Evolutionary conservation across 1,140 invertebrate species (phyloP).

Genomic region (Brachionus asplanchnoidis): DNA sequence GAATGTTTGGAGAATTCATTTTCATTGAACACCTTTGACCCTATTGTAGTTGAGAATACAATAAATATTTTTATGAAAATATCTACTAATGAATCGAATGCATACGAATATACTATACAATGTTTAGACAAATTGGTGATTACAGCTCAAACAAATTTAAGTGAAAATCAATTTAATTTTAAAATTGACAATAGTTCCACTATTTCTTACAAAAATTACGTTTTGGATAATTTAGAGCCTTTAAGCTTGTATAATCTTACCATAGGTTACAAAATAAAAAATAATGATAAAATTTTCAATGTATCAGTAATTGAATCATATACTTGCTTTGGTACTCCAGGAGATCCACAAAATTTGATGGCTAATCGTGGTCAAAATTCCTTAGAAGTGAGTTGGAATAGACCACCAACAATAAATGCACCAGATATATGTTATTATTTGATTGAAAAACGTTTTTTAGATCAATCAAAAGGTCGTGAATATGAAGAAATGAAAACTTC

Average conservation of each 20-base stretch:
- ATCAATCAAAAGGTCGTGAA: not conserved
- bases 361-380: not conserved
- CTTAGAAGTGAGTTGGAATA: not conserved
- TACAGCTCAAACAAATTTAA: not conserved
- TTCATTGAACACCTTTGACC: not conserved
- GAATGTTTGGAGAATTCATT: not conserved
- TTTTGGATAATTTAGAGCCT: not conserved
- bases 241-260: not conserved
- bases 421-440: conserved; percentile 35
- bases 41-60: not conserved
- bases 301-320: not conserved
- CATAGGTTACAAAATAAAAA: not conserved
- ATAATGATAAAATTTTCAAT: not conserved
- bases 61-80: not conserved
- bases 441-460: not conserved
- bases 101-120: not conserved
- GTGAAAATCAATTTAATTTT: not conserved
- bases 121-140: not conserved
- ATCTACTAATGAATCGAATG: not conserved
- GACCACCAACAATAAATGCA: not conserved
- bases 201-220: not conserved
- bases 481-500: not conserved
- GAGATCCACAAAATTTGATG: not conserved
- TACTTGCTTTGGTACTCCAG: not conserved
- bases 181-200: no score